These are phyloP conservation scores for Henricia sp. DNA, from an alignment of 53 echinoderm and acorn worm species.

Conservation along the genomic window DNA sequence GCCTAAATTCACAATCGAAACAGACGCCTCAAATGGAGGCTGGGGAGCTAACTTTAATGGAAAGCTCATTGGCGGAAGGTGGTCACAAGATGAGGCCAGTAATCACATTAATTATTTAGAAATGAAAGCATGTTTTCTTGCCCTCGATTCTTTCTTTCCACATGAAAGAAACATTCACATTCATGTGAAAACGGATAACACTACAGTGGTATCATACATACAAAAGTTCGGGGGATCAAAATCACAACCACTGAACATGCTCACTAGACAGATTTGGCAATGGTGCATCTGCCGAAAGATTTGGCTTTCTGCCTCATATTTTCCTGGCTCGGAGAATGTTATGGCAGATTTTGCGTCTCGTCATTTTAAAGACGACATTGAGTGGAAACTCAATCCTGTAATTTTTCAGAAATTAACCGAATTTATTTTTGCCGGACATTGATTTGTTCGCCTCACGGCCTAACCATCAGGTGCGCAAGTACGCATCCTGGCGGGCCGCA, in stretches of 20 bases:
- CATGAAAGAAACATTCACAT: background rate
- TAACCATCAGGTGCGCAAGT: slow-evolving; percentile 42
- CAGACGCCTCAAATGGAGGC: background rate
- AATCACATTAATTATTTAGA: slow-evolving; percentile 38
- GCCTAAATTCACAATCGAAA: background rate
- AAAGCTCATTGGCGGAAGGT: background rate
- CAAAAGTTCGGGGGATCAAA: slow-evolving; percentile 39
- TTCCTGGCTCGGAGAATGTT: slow-evolving; percentile 38
- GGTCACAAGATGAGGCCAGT: background rate
- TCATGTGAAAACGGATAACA: background rate
- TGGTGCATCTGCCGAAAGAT: slow-evolving; percentile 44
- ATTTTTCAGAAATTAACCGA: slow-evolving; percentile 16
- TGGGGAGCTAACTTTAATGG: background rate
- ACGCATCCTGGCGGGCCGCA: slow-evolving; percentile 47
- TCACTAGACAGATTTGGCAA: slow-evolving; percentile 41
- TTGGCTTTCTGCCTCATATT: slow-evolving; percentile 16
- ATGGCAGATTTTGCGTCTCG: slow-evolving; percentile 37
- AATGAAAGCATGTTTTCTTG: slow-evolving; percentile 27
- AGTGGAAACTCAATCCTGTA: slow-evolving; percentile 33
- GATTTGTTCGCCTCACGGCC: slow-evolving; percentile 63
- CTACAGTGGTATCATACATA: slow-evolving; percentile 18
- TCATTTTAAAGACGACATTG: slow-evolving; percentile 23
- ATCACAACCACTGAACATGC: background rate
- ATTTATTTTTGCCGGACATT: slow-evolving; percentile 24
- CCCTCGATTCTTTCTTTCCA: slow-evolving; percentile 7